A percentile compares a stretch with the other conserved stretches of the same genome.
phyloP scores from a whole-genome alignment of 2,888 invertebrate genomes.

The Heliconius cydno region DNA sequence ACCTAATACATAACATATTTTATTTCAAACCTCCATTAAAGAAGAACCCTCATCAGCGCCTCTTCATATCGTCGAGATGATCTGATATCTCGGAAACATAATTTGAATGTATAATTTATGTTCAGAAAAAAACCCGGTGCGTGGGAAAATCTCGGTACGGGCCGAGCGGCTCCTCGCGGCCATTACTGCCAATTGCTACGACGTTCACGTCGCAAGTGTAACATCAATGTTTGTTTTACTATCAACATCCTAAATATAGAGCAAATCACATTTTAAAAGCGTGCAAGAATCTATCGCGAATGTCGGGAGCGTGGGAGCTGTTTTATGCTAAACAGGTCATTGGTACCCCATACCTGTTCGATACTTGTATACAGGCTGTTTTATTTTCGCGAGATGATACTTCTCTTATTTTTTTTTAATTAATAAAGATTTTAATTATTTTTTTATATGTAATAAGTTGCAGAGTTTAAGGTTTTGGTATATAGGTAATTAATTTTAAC shows the following conservation, averaged over 20 bases:
- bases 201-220: constrained; percentile 66
- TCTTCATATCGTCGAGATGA: constrained; percentile 37
- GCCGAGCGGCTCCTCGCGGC: constrained; percentile 50
- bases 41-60: constrained; percentile 28
- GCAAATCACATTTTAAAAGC: constrained; percentile 78
- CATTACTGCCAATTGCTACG: constrained; percentile 32
- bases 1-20: constrained; percentile 17
- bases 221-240: constrained; percentile 78
- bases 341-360: constrained; percentile 79
- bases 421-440: neutral
- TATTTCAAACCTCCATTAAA: constrained; percentile 11
- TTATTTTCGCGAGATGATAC: constrained; percentile 37
- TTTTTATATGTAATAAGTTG: neutral
- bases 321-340: constrained; percentile 81
- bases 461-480: neutral
- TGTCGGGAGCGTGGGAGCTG: constrained; percentile 75
- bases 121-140: constrained; percentile 56
- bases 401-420: constrained; percentile 17
- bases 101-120: constrained; percentile 48
- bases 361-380: constrained; percentile 63
- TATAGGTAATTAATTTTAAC: neutral
- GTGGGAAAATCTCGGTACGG: constrained; percentile 63
- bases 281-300: constrained; percentile 82
- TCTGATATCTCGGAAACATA: constrained; percentile 46
- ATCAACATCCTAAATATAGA: constrained; percentile 81